Evolutionary conservation across 2,888 invertebrate species (phyloP).

Genomic region (Abrostola tripartita): DNA sequence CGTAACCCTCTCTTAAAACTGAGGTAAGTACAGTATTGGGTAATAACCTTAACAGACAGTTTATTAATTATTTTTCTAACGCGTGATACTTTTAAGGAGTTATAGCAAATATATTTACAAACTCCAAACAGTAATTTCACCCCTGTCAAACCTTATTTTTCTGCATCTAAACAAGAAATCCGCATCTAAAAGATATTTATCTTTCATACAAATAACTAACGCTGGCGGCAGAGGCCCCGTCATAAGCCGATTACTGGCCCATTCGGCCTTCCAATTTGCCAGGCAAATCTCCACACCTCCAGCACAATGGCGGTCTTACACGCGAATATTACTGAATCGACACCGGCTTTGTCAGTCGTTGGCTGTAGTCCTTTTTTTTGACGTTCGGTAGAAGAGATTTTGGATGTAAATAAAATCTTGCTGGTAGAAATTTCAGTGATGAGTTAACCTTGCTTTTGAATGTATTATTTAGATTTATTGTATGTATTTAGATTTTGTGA

Average conservation of each 20-base stretch:
- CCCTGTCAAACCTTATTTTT: background rate
- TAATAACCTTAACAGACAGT: no score
- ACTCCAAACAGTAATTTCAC: background rate
- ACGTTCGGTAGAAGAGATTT: background rate
- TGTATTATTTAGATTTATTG: no score
- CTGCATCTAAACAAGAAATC: no score
- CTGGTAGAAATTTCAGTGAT: no score
- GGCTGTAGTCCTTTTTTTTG: constrained; percentile 27
- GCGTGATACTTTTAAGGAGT: no score
- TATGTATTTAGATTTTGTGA: no score
- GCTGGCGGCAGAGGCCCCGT: constrained; percentile 40
- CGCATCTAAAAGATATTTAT: constrained; percentile 25
- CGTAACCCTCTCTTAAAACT: no score
- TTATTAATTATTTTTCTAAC: no score
- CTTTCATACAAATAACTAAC: constrained; percentile 34
- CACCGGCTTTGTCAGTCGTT: constrained; percentile 49
- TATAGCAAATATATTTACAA: no score
- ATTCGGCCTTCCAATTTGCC: constrained; percentile 76
- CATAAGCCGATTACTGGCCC: constrained; percentile 76
- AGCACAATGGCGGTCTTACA: constrained; percentile 63
- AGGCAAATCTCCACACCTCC: constrained; percentile 76
- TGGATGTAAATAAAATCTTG: no score
- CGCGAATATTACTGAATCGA: constrained; percentile 68
- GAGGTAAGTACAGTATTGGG: no score
- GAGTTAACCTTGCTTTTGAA: no score